A percentile compares a stretch with the other conserved stretches of the same genome.
phyloP scores from a whole-genome alignment of 2,888 invertebrate genomes.

The Ferrisia virgata region DNA sequence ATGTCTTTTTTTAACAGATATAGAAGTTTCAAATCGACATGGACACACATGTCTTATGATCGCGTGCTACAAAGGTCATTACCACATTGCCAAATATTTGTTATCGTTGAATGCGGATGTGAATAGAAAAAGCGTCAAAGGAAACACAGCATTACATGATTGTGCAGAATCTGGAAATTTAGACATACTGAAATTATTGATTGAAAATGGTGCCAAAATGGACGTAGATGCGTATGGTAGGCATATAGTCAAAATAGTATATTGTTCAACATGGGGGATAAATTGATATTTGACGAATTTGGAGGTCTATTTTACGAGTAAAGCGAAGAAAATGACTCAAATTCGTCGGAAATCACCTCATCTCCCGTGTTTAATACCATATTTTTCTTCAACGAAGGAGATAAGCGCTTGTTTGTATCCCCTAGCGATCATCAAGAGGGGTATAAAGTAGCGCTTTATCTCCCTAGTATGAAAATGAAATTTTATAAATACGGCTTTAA shows the following conservation, averaged over 20 bases:
- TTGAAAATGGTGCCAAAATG: slow-evolving; percentile 85
- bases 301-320: too few species aligned
- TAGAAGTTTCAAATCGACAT: slow-evolving; percentile 92
- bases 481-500: neutral
- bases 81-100: slow-evolving; percentile 83
- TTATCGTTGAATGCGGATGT: slow-evolving; percentile 83
- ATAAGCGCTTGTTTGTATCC: too few species aligned
- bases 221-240: slow-evolving; percentile 88
- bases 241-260: too few species aligned
- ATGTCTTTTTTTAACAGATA: slow-evolving; percentile 63
- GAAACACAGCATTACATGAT: slow-evolving; percentile 94
- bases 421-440: too few species aligned
- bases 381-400: too few species aligned
- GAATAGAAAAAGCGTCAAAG: slow-evolving; percentile 87
- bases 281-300: too few species aligned
- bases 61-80: slow-evolving; percentile 93
- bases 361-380: too few species aligned
- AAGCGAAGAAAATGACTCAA: too few species aligned
- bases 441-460: too few species aligned
- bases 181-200: slow-evolving; percentile 83
- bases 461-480: neutral
- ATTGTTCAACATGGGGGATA: too few species aligned
- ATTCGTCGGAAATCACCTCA: too few species aligned
- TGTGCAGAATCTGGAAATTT: slow-evolving; percentile 94
- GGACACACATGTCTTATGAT: slow-evolving; percentile 98